Base-by-base conservation (phyloP, 2,888 invertebrate genomes). In the Nymphalis c-album region DNA sequence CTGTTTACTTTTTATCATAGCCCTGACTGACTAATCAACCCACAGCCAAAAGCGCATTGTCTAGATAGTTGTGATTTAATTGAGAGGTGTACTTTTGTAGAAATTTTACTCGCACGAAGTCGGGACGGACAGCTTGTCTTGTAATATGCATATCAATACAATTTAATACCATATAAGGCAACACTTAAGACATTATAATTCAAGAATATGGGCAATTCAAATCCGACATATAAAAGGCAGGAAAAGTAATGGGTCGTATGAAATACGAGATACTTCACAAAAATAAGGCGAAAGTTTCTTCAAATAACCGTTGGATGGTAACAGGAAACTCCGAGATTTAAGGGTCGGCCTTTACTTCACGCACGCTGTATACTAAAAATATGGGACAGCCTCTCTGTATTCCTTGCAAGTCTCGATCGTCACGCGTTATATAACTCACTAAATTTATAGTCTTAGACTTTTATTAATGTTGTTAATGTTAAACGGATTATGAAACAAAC, bases 271-370 rank as follows among this genome's bases (percentile, higher is more conserved):
- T 51, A 45, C 35, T 62, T 60, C 46, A 16, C 40, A 45, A 63
- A 64, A 65, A 60, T 62, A 67, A 63, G 55, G 47, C 58, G 51
- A 62, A 63, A 61, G 58, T 63, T 64, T 55, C 57, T 59, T 48
- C 53, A 68, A 65, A 70, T 50, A 70, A 67, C 55, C 64, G 63
- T 68, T 70, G 64, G 65, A 70, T 68, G 60, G 64, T 63, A 63
- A 68, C 68, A 62, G 70, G 64, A 70, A 70, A 70, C 55, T 58
- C 55, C 55, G 48, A 63, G 60, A 57, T 68, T 55, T 58, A 55
- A 68, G 68, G 60, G 48, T 68, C 57, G 64, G 55, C 57, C 60
- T 55, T 60, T 31, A 26, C 48, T 55, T 64, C 68, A 64, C 64
- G 64, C 60, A 60, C 60, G 55, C 31, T 51, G 60, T 64, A 45